Percentiles rank a stretch among this genome's conserved stretches.
These are phyloP conservation scores for Trachurus trachurus DNA, from an alignment of 2,797 vertebrate species.

Conservation along the genomic window DNA sequence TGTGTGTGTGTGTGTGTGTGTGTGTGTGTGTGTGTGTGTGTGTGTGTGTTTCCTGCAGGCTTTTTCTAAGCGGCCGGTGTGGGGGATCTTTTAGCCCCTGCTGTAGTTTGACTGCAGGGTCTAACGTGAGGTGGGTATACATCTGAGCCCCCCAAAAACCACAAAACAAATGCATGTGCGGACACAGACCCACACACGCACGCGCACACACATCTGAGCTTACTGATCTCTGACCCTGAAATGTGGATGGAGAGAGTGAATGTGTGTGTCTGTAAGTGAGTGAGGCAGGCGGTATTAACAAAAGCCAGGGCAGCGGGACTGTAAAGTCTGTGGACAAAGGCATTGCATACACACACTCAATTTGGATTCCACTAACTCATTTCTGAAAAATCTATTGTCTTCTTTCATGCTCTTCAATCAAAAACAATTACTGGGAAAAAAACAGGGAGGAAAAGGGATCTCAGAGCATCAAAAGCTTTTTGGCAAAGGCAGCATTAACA, in stretches of 20 bases:
- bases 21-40: constrained; percentile 27
- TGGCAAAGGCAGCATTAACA: not conserved
- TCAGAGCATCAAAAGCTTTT: constrained; percentile 20
- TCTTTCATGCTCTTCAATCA: constrained; percentile 10
- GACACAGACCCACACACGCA: constrained; percentile 17
- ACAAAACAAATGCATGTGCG: constrained; percentile 64
- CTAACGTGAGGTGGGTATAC: constrained; percentile 81
- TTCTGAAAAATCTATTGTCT: constrained; percentile 15
- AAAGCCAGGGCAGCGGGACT: constrained; percentile 61
- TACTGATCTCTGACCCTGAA: constrained; percentile 78
- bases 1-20: constrained; percentile 59
- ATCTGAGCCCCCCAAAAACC: constrained; percentile 77
- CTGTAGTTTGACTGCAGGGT: constrained; percentile 84
- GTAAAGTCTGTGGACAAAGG: constrained; percentile 18
- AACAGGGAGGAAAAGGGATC: constrained; percentile 7
- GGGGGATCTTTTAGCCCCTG: constrained; percentile 78
- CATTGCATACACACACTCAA: not conserved
- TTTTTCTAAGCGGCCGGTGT: constrained; percentile 58
- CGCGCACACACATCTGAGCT: constrained; percentile 74
- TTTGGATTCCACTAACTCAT: constrained; percentile 34
- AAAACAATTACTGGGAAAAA: constrained; percentile 16
- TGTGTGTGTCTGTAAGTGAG: constrained; percentile 21
- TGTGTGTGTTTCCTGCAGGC: constrained; percentile 68
- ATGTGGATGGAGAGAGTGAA: constrained; percentile 47
- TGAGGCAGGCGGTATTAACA: constrained; percentile 64